Evolutionary conservation across 2,113 vertebrate species (phyloP).

Genomic region (Leiothrix lutea): DNA sequence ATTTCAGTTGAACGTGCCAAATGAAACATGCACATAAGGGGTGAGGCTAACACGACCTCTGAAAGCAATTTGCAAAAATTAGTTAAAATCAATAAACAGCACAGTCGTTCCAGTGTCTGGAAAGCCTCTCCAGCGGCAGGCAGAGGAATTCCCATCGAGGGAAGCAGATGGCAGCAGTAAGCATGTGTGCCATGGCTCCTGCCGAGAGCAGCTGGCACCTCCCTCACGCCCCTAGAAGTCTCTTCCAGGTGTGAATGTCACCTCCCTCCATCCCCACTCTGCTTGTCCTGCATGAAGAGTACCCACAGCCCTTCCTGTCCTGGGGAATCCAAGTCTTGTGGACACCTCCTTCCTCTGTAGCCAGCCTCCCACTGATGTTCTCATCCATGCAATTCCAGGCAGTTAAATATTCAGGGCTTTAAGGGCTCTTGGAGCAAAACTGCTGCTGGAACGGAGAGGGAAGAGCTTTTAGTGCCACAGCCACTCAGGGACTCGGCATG

Average conservation of each 20-base stretch:
- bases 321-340: background rate
- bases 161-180: background rate
- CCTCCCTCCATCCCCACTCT: background rate
- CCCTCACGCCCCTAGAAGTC: background rate
- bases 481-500: fast-evolving
- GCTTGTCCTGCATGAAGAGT: background rate
- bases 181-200: background rate
- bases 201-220: fast-evolving
- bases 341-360: background rate
- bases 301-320: background rate
- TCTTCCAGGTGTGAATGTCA: background rate
- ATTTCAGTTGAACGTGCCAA: background rate
- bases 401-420: background rate
- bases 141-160: fast-evolving
- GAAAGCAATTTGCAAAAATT: background rate
- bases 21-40: fast-evolving
- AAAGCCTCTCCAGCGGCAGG: background rate
- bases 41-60: background rate
- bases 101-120: background rate
- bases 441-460: background rate
- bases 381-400: background rate
- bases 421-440: background rate
- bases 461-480: background rate
- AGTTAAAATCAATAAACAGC: background rate
- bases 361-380: background rate